Conservation (phyloP, 53 echinoderm and acorn worm genomes). For the Arbacia lixula region DNA sequence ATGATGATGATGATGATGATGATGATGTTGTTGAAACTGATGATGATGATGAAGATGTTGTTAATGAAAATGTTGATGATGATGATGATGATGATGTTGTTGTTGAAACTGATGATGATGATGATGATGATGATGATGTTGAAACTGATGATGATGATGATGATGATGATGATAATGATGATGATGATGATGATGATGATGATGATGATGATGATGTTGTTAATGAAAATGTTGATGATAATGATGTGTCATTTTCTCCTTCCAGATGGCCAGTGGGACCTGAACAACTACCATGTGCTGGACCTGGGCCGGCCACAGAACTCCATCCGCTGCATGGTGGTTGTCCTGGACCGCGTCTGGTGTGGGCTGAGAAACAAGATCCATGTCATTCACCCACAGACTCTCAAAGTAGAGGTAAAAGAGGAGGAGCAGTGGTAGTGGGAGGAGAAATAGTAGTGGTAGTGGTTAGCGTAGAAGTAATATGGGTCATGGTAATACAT, state of each 20-base stretch:
- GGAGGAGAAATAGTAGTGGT: too few relatives aligned
- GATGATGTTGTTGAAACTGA: background rate
- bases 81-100: slow-evolving; percentile 4
- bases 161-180: slow-evolving; percentile 5
- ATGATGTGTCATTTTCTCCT: background rate
- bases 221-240: background rate
- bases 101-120: slow-evolving; percentile 7
- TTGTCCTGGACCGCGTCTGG: slow-evolving; percentile 91
- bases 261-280: slow-evolving; percentile 97
- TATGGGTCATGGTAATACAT: too few relatives aligned
- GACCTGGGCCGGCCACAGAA: slow-evolving; percentile 94
- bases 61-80: slow-evolving; percentile 9
- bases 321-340: slow-evolving; percentile 95
- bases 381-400: slow-evolving; percentile 95
- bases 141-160: slow-evolving; percentile 3
- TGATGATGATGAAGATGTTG: slow-evolving; percentile 9
- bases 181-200: background rate
- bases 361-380: slow-evolving; percentile 97
- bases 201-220: background rate
- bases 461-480: too few relatives aligned
- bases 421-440: too few relatives aligned
- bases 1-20: background rate
- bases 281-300: slow-evolving; percentile 90
- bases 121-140: background rate
- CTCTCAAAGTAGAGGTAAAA: slow-evolving; percentile 97